Evolutionary conservation across 2,797 vertebrate species (phyloP).

Genomic region (Alca torda): DNA sequence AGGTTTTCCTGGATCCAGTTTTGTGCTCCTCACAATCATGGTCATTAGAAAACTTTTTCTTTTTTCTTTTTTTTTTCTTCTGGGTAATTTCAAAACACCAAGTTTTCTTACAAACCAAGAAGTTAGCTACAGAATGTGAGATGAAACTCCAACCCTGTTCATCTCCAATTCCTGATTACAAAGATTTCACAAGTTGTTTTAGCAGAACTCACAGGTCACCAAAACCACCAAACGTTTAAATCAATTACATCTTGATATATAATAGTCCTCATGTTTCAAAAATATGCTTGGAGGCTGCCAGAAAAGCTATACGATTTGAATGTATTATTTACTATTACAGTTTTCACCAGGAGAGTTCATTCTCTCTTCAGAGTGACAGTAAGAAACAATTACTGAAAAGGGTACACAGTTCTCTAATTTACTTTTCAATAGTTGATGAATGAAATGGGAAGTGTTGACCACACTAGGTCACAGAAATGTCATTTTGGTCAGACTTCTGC

Average conservation of each 20-base stretch:
- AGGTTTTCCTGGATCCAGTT: background rate
- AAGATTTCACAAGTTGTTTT: background rate
- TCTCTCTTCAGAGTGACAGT: background rate
- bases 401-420: constrained; percentile 59
- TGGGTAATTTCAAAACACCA: background rate
- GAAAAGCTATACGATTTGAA: background rate
- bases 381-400: constrained; percentile 17
- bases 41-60: background rate
- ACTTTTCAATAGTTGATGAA: constrained; percentile 55
- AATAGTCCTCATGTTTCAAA: background rate
- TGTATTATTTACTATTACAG: background rate
- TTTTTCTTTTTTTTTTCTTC: background rate
- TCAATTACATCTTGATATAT: background rate
- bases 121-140: background rate
- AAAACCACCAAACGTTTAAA: background rate
- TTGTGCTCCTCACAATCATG: background rate
- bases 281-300: background rate
- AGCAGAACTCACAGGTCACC: background rate
- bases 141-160: background rate
- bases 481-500: constrained; percentile 71
- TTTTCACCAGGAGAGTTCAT: background rate
- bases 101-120: background rate
- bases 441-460: constrained; percentile 39
- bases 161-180: background rate
- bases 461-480: constrained; percentile 77